A percentile compares a stretch with the other conserved stretches of the same genome.
phyloP scores from a whole-genome alignment of 1,140 invertebrate genomes.

The Akabosia matsudoensis region DNA sequence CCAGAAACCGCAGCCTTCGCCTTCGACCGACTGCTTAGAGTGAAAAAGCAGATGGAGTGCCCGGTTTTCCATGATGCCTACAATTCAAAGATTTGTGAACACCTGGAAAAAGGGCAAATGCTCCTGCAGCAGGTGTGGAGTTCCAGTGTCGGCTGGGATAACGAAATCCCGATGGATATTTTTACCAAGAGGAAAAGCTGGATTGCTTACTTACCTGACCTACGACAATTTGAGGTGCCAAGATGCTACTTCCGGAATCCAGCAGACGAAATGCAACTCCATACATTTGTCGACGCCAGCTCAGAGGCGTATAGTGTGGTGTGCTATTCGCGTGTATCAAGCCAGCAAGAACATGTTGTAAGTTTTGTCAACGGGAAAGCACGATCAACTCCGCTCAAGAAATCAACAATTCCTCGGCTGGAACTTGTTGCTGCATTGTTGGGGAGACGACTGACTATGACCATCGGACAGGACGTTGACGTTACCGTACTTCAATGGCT shows the following conservation, averaged over 20 bases:
- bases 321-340: slow-evolving; percentile 40
- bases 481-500: too few relatives aligned
- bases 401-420: slow-evolving; percentile 50
- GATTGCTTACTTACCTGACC: not conserved
- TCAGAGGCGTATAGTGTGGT: slow-evolving; percentile 43
- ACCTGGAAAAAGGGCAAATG: slow-evolving; percentile 1
- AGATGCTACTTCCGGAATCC: slow-evolving; percentile 32
- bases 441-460: slow-evolving; percentile 34
- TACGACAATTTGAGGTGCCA: slow-evolving; percentile 18
- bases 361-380: slow-evolving; percentile 48
- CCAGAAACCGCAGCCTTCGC: not conserved
- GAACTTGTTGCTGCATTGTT: slow-evolving; percentile 52
- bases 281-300: slow-evolving; percentile 33
- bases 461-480: not conserved
- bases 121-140: slow-evolving; percentile 31
- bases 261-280: slow-evolving; percentile 29
- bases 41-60: not conserved
- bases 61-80: not conserved
- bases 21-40: not conserved
- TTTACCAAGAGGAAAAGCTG: slow-evolving; percentile 18
- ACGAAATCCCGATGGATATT: slow-evolving; percentile 20
- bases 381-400: slow-evolving; percentile 49
- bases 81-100: not conserved
- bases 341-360: not conserved
- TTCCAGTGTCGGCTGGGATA: slow-evolving; percentile 34